phyloP scores from a whole-genome alignment of 2,888 invertebrate species.

The Hipparchia semele region DNA sequence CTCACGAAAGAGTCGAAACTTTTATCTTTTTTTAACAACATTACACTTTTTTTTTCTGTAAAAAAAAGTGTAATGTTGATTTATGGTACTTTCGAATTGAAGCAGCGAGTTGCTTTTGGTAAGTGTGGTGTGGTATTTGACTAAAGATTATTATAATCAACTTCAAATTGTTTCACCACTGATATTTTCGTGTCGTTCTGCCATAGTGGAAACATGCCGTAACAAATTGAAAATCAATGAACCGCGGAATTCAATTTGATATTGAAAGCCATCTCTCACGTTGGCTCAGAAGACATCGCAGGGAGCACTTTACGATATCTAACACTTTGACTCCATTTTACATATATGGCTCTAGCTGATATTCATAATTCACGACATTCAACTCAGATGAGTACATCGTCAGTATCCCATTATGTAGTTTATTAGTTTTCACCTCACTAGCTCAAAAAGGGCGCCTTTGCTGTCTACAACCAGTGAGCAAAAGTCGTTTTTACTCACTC shows the following conservation, averaged over 20 bases:
- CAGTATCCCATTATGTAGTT: neutral
- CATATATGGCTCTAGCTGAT: conserved; percentile 48
- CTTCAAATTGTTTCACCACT: neutral
- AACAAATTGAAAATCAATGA: conserved; percentile 85
- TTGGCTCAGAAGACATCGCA: conserved; percentile 58
- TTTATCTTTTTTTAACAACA: neutral
- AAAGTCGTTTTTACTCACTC: too few relatives aligned
- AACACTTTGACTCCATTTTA: conserved; percentile 70
- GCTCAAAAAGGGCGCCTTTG: too few relatives aligned
- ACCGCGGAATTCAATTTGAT: conserved; percentile 87
- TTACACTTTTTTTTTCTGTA: neutral
- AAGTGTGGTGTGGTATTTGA: too few relatives aligned
- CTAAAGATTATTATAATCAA: neutral
- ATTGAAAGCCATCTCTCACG: conserved; percentile 84
- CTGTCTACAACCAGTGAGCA: too few relatives aligned
- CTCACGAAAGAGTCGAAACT: neutral
- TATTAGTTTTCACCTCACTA: too few relatives aligned
- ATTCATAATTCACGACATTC: neutral
- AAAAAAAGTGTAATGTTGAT: too few relatives aligned
- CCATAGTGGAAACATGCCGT: conserved; percentile 65
- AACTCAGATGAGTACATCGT: neutral
- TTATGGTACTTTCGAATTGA: too few relatives aligned
- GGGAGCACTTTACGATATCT: conserved; percentile 67
- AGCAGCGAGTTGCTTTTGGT: too few relatives aligned
- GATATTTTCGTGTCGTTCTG: neutral